Conservation (phyloP, 2,888 invertebrate species). For the Barypeithes pellucidus region DNA sequence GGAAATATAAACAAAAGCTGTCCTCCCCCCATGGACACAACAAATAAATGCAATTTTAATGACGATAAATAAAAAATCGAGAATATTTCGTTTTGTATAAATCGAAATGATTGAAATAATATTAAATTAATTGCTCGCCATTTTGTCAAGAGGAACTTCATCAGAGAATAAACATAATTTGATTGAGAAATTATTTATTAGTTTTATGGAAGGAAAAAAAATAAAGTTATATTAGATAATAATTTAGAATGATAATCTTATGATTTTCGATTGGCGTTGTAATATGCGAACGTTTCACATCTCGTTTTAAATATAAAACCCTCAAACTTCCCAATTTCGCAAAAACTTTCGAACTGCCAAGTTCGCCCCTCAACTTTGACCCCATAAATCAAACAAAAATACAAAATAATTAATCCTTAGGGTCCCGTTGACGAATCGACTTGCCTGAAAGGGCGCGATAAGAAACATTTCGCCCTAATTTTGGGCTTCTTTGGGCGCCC, state of each 20-base stretch:
- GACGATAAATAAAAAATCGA: too few species aligned
- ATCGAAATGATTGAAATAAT: too few species aligned
- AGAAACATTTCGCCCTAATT: constrained; percentile 23
- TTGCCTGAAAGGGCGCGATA: constrained; percentile 31
- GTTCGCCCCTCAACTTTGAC: not conserved
- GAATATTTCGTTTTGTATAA: too few species aligned
- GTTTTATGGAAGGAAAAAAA: too few species aligned
- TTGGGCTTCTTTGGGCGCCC: constrained; percentile 7
- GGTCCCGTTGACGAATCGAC: constrained; percentile 37
- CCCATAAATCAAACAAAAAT: constrained; percentile 23
- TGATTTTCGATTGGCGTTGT: too few species aligned
- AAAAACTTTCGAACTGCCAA: constrained; percentile 8
- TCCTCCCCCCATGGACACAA: too few species aligned
- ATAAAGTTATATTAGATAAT: too few species aligned
- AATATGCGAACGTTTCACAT: not conserved
- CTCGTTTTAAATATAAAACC: not conserved
- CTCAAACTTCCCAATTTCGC: constrained; percentile 11
- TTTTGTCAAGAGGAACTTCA: not conserved
- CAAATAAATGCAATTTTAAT: too few species aligned
- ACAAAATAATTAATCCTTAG: constrained; percentile 27
- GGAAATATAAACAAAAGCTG: too few species aligned
- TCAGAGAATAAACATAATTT: too few species aligned
- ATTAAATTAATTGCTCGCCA: not conserved
- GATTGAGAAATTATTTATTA: too few species aligned
- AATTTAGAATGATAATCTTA: too few species aligned